phyloP scores from a whole-genome alignment of 2,797 vertebrate genomes.

The Periparus ater region DNA sequence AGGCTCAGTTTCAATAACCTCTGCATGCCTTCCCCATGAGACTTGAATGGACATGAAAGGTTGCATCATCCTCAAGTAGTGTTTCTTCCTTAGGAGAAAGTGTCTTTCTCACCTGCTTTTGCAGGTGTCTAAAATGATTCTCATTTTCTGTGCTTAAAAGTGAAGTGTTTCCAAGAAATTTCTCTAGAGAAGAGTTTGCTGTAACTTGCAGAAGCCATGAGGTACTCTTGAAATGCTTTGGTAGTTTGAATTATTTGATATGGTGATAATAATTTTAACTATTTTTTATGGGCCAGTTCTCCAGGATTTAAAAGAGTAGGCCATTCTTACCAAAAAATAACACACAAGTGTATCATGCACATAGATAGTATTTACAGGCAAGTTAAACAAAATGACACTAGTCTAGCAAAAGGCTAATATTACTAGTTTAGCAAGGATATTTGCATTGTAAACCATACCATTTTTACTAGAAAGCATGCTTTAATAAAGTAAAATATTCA shows the following conservation, averaged over 20 bases:
- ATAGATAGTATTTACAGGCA: background rate
- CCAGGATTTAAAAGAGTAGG: background rate
- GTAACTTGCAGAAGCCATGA: background rate
- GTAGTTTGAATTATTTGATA: background rate
- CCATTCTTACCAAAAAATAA: background rate
- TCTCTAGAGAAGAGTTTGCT: background rate
- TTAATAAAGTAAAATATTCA: background rate
- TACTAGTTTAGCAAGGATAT: background rate
- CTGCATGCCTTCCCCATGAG: conserved; percentile 45
- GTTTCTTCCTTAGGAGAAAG: background rate
- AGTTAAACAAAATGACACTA: background rate
- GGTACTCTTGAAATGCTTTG: background rate
- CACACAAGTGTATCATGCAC: background rate
- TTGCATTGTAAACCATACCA: background rate
- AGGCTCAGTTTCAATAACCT: background rate
- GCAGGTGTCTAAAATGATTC: background rate
- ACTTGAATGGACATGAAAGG: background rate
- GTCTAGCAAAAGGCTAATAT: background rate
- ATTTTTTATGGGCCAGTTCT: background rate
- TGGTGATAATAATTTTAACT: background rate
- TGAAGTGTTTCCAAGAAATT: background rate
- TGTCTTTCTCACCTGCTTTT: background rate
- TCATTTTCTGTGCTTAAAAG: background rate
- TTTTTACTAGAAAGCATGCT: background rate
- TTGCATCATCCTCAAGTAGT: background rate